Conservation (phyloP, 2,888 invertebrate genomes). For the Drosophila phalerata region DNA sequence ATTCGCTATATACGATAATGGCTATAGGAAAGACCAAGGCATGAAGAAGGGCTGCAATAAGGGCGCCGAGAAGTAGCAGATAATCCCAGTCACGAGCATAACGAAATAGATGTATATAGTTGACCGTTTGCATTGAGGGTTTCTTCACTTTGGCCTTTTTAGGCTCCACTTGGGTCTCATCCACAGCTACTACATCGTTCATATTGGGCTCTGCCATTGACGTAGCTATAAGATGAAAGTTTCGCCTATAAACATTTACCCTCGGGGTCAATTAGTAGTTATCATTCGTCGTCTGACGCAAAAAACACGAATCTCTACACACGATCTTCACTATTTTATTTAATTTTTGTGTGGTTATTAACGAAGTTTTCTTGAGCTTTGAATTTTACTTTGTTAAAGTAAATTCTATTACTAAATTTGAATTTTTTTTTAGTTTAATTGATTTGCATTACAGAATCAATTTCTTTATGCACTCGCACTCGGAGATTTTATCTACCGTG, state of each 20-base stretch:
- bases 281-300: slow-evolving; percentile 30
- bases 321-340: not conserved
- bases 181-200: slow-evolving; percentile 22
- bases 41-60: slow-evolving; percentile 87
- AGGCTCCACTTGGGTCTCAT: slow-evolving; percentile 28
- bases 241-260: slow-evolving; percentile 64
- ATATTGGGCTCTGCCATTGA: slow-evolving; percentile 38
- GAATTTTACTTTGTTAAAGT: not conserved
- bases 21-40: slow-evolving; percentile 88
- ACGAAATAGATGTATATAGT: slow-evolving; percentile 85
- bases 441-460: slow-evolving; percentile 15
- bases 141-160: slow-evolving; percentile 41
- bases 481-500: slow-evolving; percentile 31
- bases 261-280: slow-evolving; percentile 73
- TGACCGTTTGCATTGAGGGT: slow-evolving; percentile 48
- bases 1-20: slow-evolving; percentile 90
- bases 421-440: slow-evolving; percentile 9
- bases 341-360: not conserved
- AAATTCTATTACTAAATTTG: not conserved
- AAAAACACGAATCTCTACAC: slow-evolving; percentile 16
- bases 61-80: slow-evolving; percentile 86
- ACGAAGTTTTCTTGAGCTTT: not conserved
- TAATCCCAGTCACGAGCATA: slow-evolving; percentile 88
- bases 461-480: slow-evolving; percentile 9
- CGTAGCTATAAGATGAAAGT: slow-evolving; percentile 25